A percentile compares a stretch with the other conserved stretches of the same genome.
These are phyloP conservation scores for Lycodopsis pacificus DNA, from an alignment of 2,797 vertebrate genomes.

Conservation along the genomic window DNA sequence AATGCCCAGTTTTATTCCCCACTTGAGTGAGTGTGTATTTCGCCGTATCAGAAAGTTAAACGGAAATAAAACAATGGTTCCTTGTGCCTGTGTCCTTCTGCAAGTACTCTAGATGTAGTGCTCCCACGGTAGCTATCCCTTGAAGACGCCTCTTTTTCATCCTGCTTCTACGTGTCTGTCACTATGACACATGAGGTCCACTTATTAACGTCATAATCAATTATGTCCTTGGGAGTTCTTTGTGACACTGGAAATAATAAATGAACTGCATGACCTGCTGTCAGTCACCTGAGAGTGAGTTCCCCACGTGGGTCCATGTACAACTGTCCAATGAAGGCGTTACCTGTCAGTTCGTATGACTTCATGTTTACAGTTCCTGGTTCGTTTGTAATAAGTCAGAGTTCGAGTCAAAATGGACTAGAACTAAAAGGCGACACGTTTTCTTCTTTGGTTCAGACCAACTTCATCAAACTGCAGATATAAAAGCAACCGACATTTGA, in stretches of 20 bases:
- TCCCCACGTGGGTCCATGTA: not conserved
- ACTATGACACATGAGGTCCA: not conserved
- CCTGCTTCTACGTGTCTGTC: not conserved
- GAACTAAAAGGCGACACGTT: not conserved
- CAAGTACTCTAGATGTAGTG: not conserved
- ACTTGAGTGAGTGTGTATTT: not conserved
- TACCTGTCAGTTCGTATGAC: not conserved
- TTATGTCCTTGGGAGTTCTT: not conserved
- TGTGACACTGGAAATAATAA: not conserved
- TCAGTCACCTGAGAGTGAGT: not conserved
- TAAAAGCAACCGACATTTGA: not conserved
- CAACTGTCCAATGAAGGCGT: too few species aligned
- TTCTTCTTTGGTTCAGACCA: not conserved
- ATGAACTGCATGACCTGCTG: not conserved
- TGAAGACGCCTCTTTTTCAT: not conserved
- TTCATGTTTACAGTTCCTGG: not conserved
- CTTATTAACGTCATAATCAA: not conserved
- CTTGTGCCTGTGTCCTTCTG: not conserved
- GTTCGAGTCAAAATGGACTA: not conserved
- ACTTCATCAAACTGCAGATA: not conserved
- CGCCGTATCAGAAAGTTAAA: not conserved
- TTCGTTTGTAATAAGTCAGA: not conserved
- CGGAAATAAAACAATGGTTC: not conserved
- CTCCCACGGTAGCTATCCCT: not conserved
- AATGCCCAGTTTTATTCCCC: conserved; percentile 13